Percentiles rank a stretch among this genome's conserved stretches.
These are phyloP conservation scores for Xestoiulus laeticollis DNA, from an alignment of 2,888 invertebrate genomes.

Conservation along the genomic window DNA sequence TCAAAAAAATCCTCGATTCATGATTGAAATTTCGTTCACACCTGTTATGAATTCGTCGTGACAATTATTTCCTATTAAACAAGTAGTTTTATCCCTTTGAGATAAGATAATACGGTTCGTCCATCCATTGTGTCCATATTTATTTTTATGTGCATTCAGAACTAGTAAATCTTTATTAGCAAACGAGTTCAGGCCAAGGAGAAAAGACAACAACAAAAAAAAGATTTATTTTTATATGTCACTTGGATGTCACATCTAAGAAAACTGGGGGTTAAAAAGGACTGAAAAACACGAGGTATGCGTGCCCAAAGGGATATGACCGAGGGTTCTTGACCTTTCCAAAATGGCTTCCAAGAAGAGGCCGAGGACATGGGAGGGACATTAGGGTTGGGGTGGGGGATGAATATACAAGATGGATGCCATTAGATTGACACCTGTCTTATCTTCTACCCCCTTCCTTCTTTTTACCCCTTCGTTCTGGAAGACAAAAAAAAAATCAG, in stretches of 20 bases:
- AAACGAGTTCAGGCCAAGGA: not conserved
- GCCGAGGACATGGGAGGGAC: not conserved
- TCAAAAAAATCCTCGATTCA: not conserved
- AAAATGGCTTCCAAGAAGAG: not conserved
- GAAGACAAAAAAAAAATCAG: not conserved
- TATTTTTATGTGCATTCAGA: conserved; percentile 29
- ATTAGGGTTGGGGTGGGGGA: not conserved
- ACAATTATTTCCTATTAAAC: conserved; percentile 34
- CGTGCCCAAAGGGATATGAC: conserved; percentile 27
- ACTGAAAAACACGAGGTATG: conserved; percentile 23
- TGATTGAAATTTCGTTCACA: conserved; percentile 29
- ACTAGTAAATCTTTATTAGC: conserved; percentile 31
- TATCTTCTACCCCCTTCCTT: not conserved
- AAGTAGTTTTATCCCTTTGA: not conserved
- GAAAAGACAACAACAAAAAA: not conserved
- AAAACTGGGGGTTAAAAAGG: conserved; percentile 32
- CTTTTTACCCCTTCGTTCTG: not conserved
- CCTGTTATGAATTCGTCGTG: conserved; percentile 25
- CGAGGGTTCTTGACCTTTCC: conserved; percentile 23
- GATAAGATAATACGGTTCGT: not conserved
- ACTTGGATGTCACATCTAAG: conserved; percentile 3
- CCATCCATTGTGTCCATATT: not conserved
- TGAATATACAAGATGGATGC: conserved; percentile 17
- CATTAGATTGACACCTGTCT: conserved; percentile 32
- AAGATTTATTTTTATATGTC: conserved; percentile 1